Evolutionary conservation across 53 echinoderm and acorn worm genomes (phyloP), one percentile per base, ranked within the genome.

Genomic region (Holothuria scabra): DNA sequence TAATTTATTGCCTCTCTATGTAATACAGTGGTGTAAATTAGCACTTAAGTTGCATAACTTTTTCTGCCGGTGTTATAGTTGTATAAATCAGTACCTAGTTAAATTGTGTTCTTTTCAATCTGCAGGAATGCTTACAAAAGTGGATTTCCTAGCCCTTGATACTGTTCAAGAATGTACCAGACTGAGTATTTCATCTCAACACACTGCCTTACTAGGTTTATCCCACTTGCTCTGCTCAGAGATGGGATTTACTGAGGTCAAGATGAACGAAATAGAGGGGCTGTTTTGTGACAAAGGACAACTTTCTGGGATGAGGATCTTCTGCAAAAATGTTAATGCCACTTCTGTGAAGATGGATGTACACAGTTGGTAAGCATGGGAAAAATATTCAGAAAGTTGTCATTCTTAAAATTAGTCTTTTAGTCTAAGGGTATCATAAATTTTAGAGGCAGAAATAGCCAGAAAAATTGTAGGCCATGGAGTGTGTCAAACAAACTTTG

Each of bases 71-170:
- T n/a, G n/a, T n/a, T n/a, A 48, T 48, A 13, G 18, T 52, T 16
- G 52, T 18, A n/a, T n/a, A 41, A 41, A 41, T 41, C 2, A 41
- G 35, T 41, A 41, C 7, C 7, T 41, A 41, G 7, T 41, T 41
- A 35, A 35, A 4, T 35, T 35, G 35, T 41, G 41, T 41, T 41
- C 3, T 41, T 41, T 3, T 41, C 10, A 8, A n/a, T 25, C 48
- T 34, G 16, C 24, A 90, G 72, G 46, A 46, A 25, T 46, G 37
- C 23, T n/a, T 12, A 72, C 72, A n/a, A 72, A 72, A 72, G 46
- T 72, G 31, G 72, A 72, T 38, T 72, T 72, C 48, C 72, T 72
- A 1, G 49, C 72, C 5, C 72, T 72, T 44, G 46, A 44, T 21
- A 21, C 37, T 4, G 11, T 72, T 48, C 72, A 72, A 21, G 46